Evolutionary conservation across 2,888 invertebrate genomes (phyloP), one percentile per base, ranked within the genome.

Genomic region (Pristionchus entomophagus): DNA sequence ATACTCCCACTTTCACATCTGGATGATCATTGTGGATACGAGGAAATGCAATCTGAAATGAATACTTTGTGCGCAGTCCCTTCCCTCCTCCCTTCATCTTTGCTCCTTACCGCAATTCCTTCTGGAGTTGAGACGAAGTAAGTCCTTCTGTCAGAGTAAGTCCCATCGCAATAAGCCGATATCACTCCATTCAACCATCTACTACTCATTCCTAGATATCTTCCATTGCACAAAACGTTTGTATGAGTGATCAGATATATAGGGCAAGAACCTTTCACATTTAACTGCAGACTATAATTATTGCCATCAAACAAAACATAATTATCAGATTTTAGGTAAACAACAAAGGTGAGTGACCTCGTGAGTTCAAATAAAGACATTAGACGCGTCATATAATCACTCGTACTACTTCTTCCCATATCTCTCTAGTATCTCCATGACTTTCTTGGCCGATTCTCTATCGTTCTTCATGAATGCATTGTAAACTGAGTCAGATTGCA

Each of bases 121-220:
- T 35, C 17, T 19, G 14, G 65, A 14, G 65, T 65, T 32, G 32
- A 32, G 17, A 65, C 65, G 35, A 65, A 65, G 65, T 32, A 65
- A 19, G 65, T 65, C 32, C 12, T 65, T 14, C 65, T n/a, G n/a
- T n/a, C n/a, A n/a, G 32, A 14, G 65, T 65, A 2, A 35, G 17
- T 65, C n/a, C 65, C 65, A 17, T 65, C 35, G n/a, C 22, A 35
- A 17, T 32, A 65, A 2, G 32, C 65, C 35, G 35, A 32, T 65
- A 65, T 35, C 32, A 65, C 65, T 12, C 65, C 65, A 29, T 65
- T 19, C 65, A 65, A 65, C 65, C 65, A 65, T 65, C 35, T 32
- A 19, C 29, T 65, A 32, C 29, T 22, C 32, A 65, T 65, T 19
- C 19, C 65, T 65, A 14, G 65, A 29, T 1, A 32, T 32, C 35